phyloP scores from a whole-genome alignment of 2,888 invertebrate genomes.

The Isotomurus palustris region DNA sequence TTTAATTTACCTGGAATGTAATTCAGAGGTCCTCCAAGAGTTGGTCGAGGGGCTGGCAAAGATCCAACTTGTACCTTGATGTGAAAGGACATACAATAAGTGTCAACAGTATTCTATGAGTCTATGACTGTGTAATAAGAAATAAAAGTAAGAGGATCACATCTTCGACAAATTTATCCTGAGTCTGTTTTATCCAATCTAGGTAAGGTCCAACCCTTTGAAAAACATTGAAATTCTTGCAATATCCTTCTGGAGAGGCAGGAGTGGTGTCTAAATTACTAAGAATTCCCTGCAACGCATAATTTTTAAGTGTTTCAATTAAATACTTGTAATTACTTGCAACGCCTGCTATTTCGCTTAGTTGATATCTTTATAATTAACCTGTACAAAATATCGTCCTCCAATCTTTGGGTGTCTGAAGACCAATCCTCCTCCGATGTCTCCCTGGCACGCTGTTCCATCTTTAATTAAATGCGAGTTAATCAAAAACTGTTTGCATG shows the following conservation, averaged over 20 bases:
- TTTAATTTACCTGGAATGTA: conserved; percentile 4
- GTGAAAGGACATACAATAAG: too few relatives aligned
- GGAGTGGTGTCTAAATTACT: conserved; percentile 26
- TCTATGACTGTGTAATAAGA: too few relatives aligned
- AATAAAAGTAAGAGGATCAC: conserved; percentile 9
- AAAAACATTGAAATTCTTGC: conserved; percentile 32
- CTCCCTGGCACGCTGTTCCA: conserved; percentile 23
- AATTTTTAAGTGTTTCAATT: too few relatives aligned
- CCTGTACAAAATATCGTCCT: conserved; percentile 26
- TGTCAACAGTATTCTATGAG: conserved; percentile 3
- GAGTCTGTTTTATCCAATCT: conserved; percentile 26
- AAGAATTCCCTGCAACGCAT: conserved; percentile 22
- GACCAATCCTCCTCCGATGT: conserved; percentile 17
- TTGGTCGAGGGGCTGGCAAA: neutral
- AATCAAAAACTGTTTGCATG: neutral
- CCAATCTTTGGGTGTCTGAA: conserved; percentile 20
- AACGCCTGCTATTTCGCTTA: neutral
- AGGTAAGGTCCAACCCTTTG: conserved; percentile 26
- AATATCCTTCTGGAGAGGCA: conserved; percentile 20
- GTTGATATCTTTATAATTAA: too few relatives aligned
- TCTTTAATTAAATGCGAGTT: conserved; percentile 13
- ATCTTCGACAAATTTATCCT: conserved; percentile 22
- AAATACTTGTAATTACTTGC: too few relatives aligned
- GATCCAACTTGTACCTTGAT: neutral
- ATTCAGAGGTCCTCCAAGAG: conserved; percentile 1